Evolutionary conservation across 2,888 invertebrate species (phyloP).

Genomic region (Cynaeus angustus): DNA sequence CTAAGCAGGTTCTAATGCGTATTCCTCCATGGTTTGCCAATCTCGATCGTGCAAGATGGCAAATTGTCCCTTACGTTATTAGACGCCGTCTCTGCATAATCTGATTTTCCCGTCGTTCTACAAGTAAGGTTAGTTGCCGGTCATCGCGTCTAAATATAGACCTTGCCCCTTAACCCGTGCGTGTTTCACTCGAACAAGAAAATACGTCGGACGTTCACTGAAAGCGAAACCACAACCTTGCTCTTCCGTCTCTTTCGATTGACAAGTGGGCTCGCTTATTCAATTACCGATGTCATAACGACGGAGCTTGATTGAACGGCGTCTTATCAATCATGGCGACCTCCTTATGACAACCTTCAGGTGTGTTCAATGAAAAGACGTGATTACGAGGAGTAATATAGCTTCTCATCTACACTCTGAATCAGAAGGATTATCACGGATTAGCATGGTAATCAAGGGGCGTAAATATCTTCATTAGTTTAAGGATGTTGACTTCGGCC

Average conservation of each 20-base stretch:
- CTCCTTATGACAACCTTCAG: constrained; percentile 17
- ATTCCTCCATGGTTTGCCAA: no score
- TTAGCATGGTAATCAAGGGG: constrained; percentile 7
- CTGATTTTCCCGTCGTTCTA: constrained; percentile 20
- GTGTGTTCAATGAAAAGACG: neutral
- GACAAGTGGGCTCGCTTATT: constrained; percentile 60
- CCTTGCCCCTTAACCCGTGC: constrained; percentile 39
- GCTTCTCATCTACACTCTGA: no score
- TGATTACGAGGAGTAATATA: constrained; percentile 19
- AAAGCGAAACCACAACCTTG: constrained; percentile 44
- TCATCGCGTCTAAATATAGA: constrained; percentile 40
- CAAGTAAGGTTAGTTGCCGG: constrained; percentile 34
- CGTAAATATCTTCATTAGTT: neutral
- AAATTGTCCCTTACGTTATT: constrained; percentile 3
- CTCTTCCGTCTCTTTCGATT: constrained; percentile 55
- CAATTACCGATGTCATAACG: constrained; percentile 62
- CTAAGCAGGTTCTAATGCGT: no score
- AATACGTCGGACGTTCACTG: constrained; percentile 25
- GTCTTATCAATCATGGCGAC: constrained; percentile 56
- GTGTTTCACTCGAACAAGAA: constrained; percentile 29
- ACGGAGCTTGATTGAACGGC: constrained; percentile 58
- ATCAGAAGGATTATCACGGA: constrained; percentile 28
- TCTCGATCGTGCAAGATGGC: constrained; percentile 7
- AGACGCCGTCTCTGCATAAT: constrained; percentile 9
- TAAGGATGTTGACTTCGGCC: constrained; percentile 22